Conservation (phyloP, 2,888 invertebrate genomes). For the Drosophila acutilabella region DNA sequence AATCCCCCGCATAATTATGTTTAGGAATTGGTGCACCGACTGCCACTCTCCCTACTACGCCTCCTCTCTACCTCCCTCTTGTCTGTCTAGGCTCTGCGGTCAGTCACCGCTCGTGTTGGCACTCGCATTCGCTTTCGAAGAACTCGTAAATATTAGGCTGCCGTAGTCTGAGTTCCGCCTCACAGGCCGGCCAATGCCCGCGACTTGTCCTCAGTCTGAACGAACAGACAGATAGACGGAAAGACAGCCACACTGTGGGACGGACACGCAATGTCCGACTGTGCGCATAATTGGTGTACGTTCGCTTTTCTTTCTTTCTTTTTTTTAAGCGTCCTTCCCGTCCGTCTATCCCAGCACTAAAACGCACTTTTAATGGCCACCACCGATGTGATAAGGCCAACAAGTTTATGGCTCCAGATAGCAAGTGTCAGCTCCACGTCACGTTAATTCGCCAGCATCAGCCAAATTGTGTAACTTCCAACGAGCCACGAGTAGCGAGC, state of each 20-base stretch:
- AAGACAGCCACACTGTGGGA: neutral
- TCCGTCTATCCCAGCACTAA: slow-evolving; percentile 67
- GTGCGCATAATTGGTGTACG: slow-evolving; percentile 66
- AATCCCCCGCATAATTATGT: slow-evolving; percentile 65
- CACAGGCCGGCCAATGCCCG: slow-evolving; percentile 35
- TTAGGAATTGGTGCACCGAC: slow-evolving; percentile 26
- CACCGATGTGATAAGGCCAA: slow-evolving; percentile 75
- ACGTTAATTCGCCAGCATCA: slow-evolving; percentile 59
- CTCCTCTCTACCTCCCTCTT: neutral
- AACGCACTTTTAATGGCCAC: slow-evolving; percentile 80
- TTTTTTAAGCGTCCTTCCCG: slow-evolving; percentile 49
- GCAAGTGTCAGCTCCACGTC: slow-evolving; percentile 78
- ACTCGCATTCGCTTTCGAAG: slow-evolving; percentile 43
- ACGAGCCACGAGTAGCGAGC: neutral
- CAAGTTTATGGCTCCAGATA: slow-evolving; percentile 82
- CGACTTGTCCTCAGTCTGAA: neutral
- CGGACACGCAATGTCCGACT: slow-evolving; percentile 53
- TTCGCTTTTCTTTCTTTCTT: slow-evolving; percentile 26
- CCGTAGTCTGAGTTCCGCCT: slow-evolving; percentile 42
- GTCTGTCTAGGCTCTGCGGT: slow-evolving; percentile 3
- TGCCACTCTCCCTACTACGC: neutral
- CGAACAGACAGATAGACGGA: neutral
- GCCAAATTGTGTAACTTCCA: slow-evolving; percentile 14
- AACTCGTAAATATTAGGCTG: slow-evolving; percentile 59
- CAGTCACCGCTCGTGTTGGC: neutral